Evolutionary conservation across 2,797 vertebrate species (phyloP).

Genomic region (Gallinago nigripennis): DNA sequence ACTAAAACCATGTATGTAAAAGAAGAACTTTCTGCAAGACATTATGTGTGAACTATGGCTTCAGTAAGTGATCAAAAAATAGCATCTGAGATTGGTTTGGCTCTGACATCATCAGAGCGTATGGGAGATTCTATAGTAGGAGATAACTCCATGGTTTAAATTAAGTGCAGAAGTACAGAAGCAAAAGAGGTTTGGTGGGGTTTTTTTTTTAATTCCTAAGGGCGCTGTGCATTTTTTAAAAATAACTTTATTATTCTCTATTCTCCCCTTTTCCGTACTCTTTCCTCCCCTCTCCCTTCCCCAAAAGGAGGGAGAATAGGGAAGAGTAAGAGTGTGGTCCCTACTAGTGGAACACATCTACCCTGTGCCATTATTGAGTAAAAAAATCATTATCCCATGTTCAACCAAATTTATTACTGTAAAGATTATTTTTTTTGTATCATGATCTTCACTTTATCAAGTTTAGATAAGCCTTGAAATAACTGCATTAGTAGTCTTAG

Average conservation of each 20-base stretch:
- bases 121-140: not conserved
- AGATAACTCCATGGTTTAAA: not conserved
- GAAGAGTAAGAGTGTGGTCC: not conserved
- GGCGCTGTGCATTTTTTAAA: not conserved
- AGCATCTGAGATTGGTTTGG: not conserved
- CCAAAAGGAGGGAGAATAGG: not conserved
- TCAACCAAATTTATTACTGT: not conserved
- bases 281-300: no score
- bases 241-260: not conserved
- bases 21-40: not conserved
- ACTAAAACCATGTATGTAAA: not conserved
- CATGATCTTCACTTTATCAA: not conserved
- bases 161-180: not conserved
- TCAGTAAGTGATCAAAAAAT: not conserved
- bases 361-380: not conserved
- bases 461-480: not conserved
- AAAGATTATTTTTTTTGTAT: not conserved
- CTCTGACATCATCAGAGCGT: not conserved
- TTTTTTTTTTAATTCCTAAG: not conserved
- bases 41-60: not conserved
- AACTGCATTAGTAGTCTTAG: not conserved
- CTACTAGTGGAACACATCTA: not conserved
- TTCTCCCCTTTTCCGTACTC: not conserved
- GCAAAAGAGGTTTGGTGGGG: not conserved
- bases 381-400: not conserved